phyloP scores from a whole-genome alignment of 2,888 invertebrate genomes.

The Ptychoptera albimana region DNA sequence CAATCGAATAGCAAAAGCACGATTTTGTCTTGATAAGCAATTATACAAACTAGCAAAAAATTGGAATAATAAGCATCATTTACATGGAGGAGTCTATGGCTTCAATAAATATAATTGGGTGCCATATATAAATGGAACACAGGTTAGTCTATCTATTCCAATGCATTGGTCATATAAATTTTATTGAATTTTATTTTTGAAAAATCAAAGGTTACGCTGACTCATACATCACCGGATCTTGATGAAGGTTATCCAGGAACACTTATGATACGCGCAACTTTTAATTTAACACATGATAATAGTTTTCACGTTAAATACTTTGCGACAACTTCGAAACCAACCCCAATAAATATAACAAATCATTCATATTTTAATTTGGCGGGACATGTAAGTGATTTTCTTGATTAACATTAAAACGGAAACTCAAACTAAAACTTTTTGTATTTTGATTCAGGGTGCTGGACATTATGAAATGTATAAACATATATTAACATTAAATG shows the following conservation, averaged over 20 bases:
- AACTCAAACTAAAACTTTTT: background rate
- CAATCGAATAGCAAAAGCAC: constrained; percentile 59
- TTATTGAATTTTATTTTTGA: background rate
- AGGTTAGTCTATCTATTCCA: constrained; percentile 12
- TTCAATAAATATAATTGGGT: constrained; percentile 72
- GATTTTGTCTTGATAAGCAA: constrained; percentile 49
- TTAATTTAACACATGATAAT: constrained; percentile 56
- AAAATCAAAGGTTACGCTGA: constrained; percentile 42
- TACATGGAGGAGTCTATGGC: constrained; percentile 73
- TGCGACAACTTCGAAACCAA: constrained; percentile 60
- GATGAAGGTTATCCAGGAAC: constrained; percentile 85
- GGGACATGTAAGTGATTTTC: constrained; percentile 42
- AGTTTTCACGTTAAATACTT: constrained; percentile 57
- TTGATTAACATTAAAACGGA: background rate
- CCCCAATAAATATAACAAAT: constrained; percentile 74
- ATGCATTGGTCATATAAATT: background rate
- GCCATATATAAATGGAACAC: constrained; percentile 38
- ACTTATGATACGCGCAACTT: constrained; percentile 51
- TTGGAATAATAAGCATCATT: constrained; percentile 45
- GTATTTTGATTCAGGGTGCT: constrained; percentile 32
- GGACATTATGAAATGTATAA: constrained; percentile 48
- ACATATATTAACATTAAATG: constrained; percentile 56
- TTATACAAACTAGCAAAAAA: constrained; percentile 59
- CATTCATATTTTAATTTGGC: constrained; percentile 85
- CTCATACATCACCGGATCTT: constrained; percentile 57